phyloP scores from a whole-genome alignment of 2,113 vertebrate species.

The Hymenochirus boettgeri region DNA sequence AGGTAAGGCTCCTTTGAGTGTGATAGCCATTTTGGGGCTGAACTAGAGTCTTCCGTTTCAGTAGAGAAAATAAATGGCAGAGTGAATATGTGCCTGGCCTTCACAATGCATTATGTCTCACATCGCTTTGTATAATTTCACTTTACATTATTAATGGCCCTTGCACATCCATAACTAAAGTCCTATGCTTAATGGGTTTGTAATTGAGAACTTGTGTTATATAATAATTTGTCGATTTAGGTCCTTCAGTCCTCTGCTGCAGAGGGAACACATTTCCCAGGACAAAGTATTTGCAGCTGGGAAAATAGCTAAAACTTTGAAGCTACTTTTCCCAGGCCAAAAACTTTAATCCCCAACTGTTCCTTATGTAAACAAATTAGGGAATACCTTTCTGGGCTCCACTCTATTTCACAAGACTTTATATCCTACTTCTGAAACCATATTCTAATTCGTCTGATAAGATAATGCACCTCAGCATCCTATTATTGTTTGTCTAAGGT shows the following conservation, averaged over 20 bases:
- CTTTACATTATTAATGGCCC: background rate
- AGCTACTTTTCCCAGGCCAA: conserved; percentile 71
- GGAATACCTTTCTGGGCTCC: background rate
- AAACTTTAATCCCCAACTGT: conserved; percentile 61
- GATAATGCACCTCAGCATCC: background rate
- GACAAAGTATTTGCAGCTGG: conserved; percentile 67
- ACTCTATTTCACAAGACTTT: background rate
- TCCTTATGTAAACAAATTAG: conserved; percentile 54
- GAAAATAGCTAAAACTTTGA: conserved; percentile 75
- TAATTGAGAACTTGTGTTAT: conserved; percentile 8
- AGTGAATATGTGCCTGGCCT: no score
- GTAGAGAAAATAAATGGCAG: no score
- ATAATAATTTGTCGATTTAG: conserved; percentile 47
- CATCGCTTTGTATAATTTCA: no score
- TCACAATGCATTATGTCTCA: no score
- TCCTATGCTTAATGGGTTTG: background rate
- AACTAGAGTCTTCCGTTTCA: no score
- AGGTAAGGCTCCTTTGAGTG: no score
- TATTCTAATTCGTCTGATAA: background rate
- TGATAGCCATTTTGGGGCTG: no score
- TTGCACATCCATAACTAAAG: no score
- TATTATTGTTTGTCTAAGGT: background rate
- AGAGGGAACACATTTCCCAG: conserved; percentile 67
- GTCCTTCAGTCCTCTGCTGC: conserved; percentile 45
- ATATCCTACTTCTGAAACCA: background rate